Evolutionary conservation across 37 sponge, comb jelly and placozoan genomes (phyloP).

Genomic region (Geodia barretti): DNA sequence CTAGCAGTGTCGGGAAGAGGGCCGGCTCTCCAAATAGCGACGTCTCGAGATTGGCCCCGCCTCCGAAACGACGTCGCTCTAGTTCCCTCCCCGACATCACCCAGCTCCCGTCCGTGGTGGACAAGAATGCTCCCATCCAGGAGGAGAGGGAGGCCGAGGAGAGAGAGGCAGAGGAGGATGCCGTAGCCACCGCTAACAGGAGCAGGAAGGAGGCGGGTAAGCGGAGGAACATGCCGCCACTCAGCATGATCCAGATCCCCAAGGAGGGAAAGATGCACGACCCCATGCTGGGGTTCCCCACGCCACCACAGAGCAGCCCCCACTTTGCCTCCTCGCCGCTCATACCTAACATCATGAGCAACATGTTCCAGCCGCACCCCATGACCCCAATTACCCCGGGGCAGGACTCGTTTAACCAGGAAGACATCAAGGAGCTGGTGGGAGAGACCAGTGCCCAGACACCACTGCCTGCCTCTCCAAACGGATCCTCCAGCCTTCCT

Average conservation of each 20-base stretch:
- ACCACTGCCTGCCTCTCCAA: conserved; percentile 30
- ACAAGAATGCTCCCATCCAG: neutral
- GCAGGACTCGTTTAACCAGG: conserved; percentile 7
- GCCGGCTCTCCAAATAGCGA: conserved; percentile 12
- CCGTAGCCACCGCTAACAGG: neutral
- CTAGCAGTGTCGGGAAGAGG: conserved; percentile 9
- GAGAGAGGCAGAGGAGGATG: neutral
- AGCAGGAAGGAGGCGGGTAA: neutral
- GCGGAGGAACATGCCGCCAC: conserved; percentile 13
- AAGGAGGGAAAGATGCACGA: conserved; percentile 42
- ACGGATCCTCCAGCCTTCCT: conserved; percentile 28
- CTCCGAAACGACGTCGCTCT: conserved; percentile 47
- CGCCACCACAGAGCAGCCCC: conserved; percentile 28
- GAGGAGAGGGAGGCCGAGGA: neutral
- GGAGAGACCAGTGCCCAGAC: conserved; percentile 9
- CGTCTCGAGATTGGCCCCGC: neutral
- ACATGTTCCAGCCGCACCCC: neutral
- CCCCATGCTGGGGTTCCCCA: conserved; percentile 57
- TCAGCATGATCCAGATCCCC: conserved; percentile 49
- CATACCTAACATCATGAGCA: neutral
- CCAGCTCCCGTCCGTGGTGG: conserved; percentile 6
- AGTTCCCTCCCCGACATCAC: conserved; percentile 59
- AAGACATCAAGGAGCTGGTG: conserved; percentile 38
- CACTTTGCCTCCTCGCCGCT: conserved; percentile 18
- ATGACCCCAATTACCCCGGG: conserved; percentile 25